phyloP scores from a whole-genome alignment of 2,888 invertebrate genomes.

The Dryadula phaetusa region DNA sequence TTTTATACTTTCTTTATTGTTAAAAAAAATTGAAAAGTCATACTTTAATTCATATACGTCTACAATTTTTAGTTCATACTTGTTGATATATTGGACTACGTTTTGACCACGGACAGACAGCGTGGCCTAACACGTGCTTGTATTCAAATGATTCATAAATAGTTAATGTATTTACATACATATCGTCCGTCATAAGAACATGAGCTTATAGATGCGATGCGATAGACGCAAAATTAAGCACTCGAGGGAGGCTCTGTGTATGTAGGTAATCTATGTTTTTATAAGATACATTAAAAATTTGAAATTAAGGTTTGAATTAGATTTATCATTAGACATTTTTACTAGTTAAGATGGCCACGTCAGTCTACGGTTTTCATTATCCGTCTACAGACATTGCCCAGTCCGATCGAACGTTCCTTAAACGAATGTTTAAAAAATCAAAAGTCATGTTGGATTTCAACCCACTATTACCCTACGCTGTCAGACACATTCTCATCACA shows the following conservation, averaged over 20 bases:
- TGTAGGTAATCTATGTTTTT: too few relatives aligned
- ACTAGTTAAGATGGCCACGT: too few relatives aligned
- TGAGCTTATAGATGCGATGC: neutral
- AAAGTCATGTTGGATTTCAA: too few relatives aligned
- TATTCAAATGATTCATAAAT: conserved; percentile 7
- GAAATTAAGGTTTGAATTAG: too few relatives aligned
- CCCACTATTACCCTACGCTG: neutral
- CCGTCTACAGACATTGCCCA: too few relatives aligned
- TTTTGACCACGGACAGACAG: conserved; percentile 23
- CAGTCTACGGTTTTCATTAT: too few relatives aligned
- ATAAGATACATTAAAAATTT: too few relatives aligned
- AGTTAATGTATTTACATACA: conserved; percentile 9
- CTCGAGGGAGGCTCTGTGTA: neutral
- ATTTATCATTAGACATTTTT: too few relatives aligned
- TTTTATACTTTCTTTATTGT: too few relatives aligned
- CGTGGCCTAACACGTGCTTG: conserved; percentile 28
- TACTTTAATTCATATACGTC: neutral
- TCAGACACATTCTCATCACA: neutral
- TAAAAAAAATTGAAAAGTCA: too few relatives aligned
- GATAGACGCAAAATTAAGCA: neutral
- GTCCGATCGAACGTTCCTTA: too few relatives aligned
- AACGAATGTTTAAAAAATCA: too few relatives aligned
- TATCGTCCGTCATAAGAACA: neutral
- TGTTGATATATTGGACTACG: conserved; percentile 1
- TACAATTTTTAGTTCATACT: neutral